Percentiles rank a stretch among this genome's conserved stretches.
Evolutionary conservation across 2,888 invertebrate genomes (phyloP).

Genomic region (Bedellia somnulentella): DNA sequence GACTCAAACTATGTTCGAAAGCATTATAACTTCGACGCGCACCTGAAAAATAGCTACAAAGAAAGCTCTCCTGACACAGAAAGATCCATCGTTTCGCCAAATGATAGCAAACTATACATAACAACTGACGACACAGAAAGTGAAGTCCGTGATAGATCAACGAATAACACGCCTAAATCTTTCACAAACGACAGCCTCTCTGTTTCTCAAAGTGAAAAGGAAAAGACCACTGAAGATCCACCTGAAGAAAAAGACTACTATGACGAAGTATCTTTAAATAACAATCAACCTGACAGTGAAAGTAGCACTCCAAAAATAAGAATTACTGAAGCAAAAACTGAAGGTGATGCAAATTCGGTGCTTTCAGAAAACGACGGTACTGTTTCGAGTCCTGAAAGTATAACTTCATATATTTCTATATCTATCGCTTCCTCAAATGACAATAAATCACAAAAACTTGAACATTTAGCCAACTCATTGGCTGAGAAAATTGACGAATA

Average conservation of each 20-base stretch:
- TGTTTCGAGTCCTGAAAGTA: slow-evolving; percentile 50
- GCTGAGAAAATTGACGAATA: slow-evolving; percentile 58
- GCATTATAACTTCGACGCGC: slow-evolving; percentile 54
- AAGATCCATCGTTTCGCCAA: slow-evolving; percentile 31
- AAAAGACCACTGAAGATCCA: slow-evolving; percentile 19
- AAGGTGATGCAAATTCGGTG: slow-evolving; percentile 32
- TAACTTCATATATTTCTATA: slow-evolving; percentile 55
- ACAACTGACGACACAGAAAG: slow-evolving; percentile 37
- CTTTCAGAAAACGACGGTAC: slow-evolving; percentile 52
- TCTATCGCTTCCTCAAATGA: slow-evolving; percentile 52
- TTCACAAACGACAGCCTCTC: slow-evolving; percentile 47
- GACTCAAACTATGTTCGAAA: slow-evolving; percentile 62
- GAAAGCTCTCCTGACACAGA: slow-evolving; percentile 51
- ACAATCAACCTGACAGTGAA: slow-evolving; percentile 16
- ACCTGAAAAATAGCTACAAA: slow-evolving; percentile 36
- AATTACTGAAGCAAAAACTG: slow-evolving; percentile 16
- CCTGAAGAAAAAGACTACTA: slow-evolving; percentile 20
- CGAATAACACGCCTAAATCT: slow-evolving; percentile 50
- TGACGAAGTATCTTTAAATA: slow-evolving; percentile 29
- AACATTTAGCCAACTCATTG: slow-evolving; percentile 50
- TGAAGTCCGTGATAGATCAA: slow-evolving; percentile 31
- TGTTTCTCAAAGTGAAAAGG: slow-evolving; percentile 28
- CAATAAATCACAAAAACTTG: slow-evolving; percentile 42
- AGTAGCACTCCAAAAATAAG: slow-evolving; percentile 9
- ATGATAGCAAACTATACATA: slow-evolving; percentile 37